Conservation (phyloP, 2,888 invertebrate genomes). For the Tenthredo mesomela region DNA sequence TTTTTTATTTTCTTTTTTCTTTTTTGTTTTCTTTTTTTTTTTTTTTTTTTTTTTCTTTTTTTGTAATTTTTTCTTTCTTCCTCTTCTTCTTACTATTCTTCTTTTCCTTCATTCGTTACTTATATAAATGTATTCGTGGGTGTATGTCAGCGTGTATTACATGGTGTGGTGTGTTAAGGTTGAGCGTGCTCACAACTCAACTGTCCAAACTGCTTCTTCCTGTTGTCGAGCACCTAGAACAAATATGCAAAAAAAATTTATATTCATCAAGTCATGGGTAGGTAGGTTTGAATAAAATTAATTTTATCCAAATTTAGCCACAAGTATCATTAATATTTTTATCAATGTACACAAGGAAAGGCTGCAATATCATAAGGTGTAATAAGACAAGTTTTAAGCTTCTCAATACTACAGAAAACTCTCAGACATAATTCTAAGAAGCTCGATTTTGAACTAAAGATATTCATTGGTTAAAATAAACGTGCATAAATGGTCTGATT, state of each 20-base stretch:
- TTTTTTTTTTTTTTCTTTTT: slow-evolving; percentile 53
- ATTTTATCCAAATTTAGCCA: background rate
- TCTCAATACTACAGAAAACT: background rate
- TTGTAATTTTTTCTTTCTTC: slow-evolving; percentile 61
- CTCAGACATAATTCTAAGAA: background rate
- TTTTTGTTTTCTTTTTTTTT: slow-evolving; percentile 54
- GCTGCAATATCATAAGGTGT: background rate
- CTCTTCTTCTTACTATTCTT: slow-evolving; percentile 61
- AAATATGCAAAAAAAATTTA: slow-evolving; percentile 23
- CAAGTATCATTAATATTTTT: background rate
- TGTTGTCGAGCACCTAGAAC: slow-evolving; percentile 61
- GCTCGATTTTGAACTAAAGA: background rate
- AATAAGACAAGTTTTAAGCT: background rate
- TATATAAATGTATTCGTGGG: slow-evolving; percentile 69
- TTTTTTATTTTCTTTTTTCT: no score
- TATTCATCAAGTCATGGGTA: background rate
- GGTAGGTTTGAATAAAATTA: background rate
- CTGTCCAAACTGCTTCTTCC: slow-evolving; percentile 64
- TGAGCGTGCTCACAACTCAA: slow-evolving; percentile 65
- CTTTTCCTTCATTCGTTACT: slow-evolving; percentile 66
- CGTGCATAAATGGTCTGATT: background rate
- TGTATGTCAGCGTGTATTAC: slow-evolving; percentile 70
- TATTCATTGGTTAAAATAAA: background rate
- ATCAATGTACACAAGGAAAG: background rate
- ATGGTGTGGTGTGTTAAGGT: slow-evolving; percentile 58